These are phyloP conservation scores for Vombatus ursinus DNA, from an alignment of 2,113 vertebrate species.

Conservation along the genomic window DNA sequence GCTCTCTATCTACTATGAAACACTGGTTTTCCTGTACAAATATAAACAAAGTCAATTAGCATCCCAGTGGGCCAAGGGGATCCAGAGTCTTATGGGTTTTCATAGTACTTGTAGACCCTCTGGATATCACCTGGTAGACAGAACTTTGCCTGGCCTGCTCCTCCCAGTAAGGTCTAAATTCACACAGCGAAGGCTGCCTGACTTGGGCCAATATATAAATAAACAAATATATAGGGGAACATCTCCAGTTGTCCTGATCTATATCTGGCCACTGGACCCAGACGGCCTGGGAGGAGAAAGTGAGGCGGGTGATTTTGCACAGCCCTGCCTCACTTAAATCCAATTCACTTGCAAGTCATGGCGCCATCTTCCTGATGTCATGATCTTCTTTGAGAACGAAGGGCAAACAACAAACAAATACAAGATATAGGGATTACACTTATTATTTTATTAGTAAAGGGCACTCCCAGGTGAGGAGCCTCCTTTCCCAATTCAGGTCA, in stretches of 20 bases:
- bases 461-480: not conserved
- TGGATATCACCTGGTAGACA: not conserved
- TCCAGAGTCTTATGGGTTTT: not conserved
- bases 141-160: not conserved
- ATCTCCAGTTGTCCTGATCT: too few relatives aligned
- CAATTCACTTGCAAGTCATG: too few relatives aligned
- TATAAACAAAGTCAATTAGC: not conserved
- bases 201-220: not conserved
- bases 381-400: too few relatives aligned
- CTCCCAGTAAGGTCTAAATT: not conserved
- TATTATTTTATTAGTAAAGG: not conserved
- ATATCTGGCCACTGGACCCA: too few relatives aligned
- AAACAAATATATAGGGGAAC: too few relatives aligned
- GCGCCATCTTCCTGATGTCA: too few relatives aligned
- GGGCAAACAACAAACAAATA: not conserved
- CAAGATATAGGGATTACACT: not conserved
- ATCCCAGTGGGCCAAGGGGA: not conserved
- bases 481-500: not conserved
- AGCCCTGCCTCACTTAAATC: too few relatives aligned
- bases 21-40: not conserved
- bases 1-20: not conserved
- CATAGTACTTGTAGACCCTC: not conserved
- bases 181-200: not conserved
- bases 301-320: too few relatives aligned
- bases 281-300: too few relatives aligned